Conservation (phyloP, 92 coral and sea anemone genomes). For the Parazoanthus darwini region DNA sequence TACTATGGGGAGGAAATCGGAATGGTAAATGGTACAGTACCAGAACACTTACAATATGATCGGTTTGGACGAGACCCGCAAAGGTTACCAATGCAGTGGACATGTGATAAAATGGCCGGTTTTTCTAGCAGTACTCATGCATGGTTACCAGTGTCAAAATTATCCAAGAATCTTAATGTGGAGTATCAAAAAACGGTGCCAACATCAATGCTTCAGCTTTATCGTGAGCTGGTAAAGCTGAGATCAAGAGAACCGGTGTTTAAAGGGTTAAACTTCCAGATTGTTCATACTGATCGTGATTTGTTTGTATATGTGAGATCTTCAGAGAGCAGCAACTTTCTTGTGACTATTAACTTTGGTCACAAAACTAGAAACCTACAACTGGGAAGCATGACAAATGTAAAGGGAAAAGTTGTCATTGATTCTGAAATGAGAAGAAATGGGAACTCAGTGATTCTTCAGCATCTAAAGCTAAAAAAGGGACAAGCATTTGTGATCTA, state of each 20-base stretch:
- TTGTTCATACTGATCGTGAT: conserved; percentile 56
- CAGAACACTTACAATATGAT: conserved; percentile 21
- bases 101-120: conserved; percentile 53
- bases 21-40: conserved; percentile 68
- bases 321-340: conserved; percentile 39
- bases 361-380: conserved; percentile 46
- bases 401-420: conserved; percentile 58
- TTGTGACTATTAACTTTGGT: conserved; percentile 81
- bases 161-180: conserved; percentile 55
- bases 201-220: conserved; percentile 61
- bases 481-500: conserved; percentile 76
- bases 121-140: conserved; percentile 51
- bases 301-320: conserved; percentile 73
- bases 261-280: conserved; percentile 60
- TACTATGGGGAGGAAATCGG: conserved; percentile 98
- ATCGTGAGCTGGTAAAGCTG: conserved; percentile 58
- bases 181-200: conserved; percentile 53
- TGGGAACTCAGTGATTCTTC: conserved; percentile 40
- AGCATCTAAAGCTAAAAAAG: conserved; percentile 48
- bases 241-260: conserved; percentile 56
- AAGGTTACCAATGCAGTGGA: conserved; percentile 83
- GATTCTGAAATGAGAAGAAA: conserved; percentile 71
- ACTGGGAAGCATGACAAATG: conserved; percentile 47
- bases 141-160: conserved; percentile 68
- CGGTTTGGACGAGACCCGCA: conserved; percentile 72